Percentiles rank a stretch among this genome's conserved stretches.
Conservation (phyloP, 2,888 invertebrate genomes). For the Orchesella flavescens region DNA sequence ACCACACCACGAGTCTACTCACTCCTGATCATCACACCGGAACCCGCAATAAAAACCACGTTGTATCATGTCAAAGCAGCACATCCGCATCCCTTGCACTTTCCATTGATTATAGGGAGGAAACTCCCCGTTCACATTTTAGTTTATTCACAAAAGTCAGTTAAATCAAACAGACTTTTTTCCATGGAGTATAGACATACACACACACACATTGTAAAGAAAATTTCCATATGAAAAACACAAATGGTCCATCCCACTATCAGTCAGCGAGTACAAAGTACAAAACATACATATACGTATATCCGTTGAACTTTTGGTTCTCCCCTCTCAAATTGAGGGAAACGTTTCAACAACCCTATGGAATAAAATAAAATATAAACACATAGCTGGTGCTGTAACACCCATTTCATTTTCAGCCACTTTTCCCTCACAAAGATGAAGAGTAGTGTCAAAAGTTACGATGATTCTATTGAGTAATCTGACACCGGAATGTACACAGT, state of each 20-base stretch:
- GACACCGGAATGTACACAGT: conserved; percentile 46
- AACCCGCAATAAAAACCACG: conserved; percentile 58
- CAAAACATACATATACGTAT: background rate
- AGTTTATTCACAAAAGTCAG: background rate
- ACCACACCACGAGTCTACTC: background rate
- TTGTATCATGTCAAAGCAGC: conserved; percentile 32
- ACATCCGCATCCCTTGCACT: conserved; percentile 8
- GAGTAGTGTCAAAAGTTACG: conserved; percentile 55
- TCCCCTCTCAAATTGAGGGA: background rate
- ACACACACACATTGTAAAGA: no score
- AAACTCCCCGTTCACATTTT: background rate
- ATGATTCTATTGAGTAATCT: conserved; percentile 59
- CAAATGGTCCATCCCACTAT: background rate
- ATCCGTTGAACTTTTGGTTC: background rate
- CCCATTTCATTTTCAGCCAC: conserved; percentile 38
- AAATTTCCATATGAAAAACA: background rate
- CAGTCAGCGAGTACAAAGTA: no score
- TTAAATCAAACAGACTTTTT: conserved; percentile 22
- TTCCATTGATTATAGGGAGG: conserved; percentile 4
- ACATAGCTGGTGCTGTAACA: conserved; percentile 1
- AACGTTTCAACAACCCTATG: background rate
- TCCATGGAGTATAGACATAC: no score
- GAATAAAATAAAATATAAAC: conserved; percentile 7
- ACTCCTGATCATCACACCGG: conserved; percentile 46
- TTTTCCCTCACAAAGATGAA: conserved; percentile 41